Evolutionary conservation across 2,113 vertebrate species (phyloP).

Genomic region (Engraulis encrasicolus): DNA sequence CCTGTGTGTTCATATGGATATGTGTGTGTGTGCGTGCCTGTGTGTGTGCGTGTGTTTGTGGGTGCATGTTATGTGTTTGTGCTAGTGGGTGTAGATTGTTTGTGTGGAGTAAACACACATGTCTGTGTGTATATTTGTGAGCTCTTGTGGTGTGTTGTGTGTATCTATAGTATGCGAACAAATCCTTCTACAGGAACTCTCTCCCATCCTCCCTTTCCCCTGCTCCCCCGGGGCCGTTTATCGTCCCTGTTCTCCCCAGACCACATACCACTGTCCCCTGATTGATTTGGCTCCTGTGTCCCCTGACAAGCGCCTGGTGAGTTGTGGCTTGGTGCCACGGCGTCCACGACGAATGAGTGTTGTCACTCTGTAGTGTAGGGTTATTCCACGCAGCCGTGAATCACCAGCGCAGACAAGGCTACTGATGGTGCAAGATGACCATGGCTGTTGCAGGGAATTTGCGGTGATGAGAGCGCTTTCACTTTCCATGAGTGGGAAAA

Average conservation of each 20-base stretch:
- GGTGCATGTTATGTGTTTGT: too few species aligned
- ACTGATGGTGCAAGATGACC: background rate
- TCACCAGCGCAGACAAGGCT: background rate
- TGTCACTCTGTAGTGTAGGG: conserved; percentile 5
- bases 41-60: too few species aligned
- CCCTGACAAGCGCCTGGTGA: background rate
- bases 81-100: too few species aligned
- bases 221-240: background rate
- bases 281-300: conserved; percentile 14
- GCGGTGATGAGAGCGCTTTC: background rate
- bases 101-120: too few species aligned
- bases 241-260: background rate
- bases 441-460: background rate
- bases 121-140: background rate
- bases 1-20: too few species aligned
- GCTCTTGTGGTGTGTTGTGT: background rate
- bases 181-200: too few species aligned
- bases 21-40: too few species aligned
- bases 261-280: background rate
- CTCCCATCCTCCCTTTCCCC: too few species aligned
- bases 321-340: background rate
- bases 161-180: too few species aligned
- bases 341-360: background rate
- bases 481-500: background rate
- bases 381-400: background rate